A percentile compares a stretch with the other conserved stretches of the same genome.
phyloP scores from a whole-genome alignment of 1,140 invertebrate genomes.

The Dryas iulia region DNA sequence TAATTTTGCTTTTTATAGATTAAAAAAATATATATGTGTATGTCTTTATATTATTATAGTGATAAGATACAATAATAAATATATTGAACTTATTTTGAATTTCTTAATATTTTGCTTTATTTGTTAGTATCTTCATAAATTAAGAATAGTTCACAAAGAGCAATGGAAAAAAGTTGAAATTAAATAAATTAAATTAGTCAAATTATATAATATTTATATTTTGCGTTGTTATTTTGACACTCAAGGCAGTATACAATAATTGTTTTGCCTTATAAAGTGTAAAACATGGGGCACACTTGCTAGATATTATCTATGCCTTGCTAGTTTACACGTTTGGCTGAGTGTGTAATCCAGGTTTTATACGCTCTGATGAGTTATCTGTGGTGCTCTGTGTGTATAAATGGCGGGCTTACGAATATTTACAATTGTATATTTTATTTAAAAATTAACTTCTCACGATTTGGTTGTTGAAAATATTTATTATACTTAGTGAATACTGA shows the following conservation, averaged over 20 bases:
- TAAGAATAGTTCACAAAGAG: too few relatives aligned
- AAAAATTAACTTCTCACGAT: background rate
- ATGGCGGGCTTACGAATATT: background rate
- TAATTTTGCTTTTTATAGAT: too few relatives aligned
- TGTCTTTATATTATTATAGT: too few relatives aligned
- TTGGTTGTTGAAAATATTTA: background rate
- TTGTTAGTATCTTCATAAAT: too few relatives aligned
- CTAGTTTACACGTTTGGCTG: constrained; percentile 35
- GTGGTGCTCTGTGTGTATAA: constrained; percentile 21
- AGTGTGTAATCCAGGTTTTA: constrained; percentile 41
- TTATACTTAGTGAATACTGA: background rate
- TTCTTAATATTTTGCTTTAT: too few relatives aligned
- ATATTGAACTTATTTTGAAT: too few relatives aligned
- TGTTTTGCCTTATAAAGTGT: constrained; percentile 13
- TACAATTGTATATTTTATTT: background rate
- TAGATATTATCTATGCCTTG: constrained; percentile 27
- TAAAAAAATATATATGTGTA: too few relatives aligned
- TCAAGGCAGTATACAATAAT: background rate
- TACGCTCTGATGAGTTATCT: constrained; percentile 34
- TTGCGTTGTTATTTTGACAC: background rate
- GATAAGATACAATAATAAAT: too few relatives aligned
- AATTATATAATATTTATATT: too few relatives aligned
- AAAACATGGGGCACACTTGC: constrained; percentile 3
- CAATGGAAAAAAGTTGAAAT: too few relatives aligned
- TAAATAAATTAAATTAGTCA: too few relatives aligned